These are phyloP conservation scores for Ophiodon elongatus DNA, from an alignment of 2,113 vertebrate genomes.

Conservation along the genomic window DNA sequence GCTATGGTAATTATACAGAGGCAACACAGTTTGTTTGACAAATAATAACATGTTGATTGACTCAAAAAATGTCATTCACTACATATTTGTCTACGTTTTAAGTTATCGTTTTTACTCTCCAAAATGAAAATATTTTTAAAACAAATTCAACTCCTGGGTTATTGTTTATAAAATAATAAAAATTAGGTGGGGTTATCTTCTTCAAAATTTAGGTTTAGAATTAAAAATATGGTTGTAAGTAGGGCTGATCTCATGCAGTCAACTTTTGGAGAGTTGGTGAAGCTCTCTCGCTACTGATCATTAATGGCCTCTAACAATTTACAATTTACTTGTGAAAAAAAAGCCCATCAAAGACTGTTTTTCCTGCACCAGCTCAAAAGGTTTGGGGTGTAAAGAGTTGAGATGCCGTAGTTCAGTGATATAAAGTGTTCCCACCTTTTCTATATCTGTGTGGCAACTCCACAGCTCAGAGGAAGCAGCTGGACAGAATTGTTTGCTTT, in stretches of 20 bases:
- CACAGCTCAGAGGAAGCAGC: not conserved
- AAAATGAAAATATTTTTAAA: not conserved
- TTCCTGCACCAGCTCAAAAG: not conserved
- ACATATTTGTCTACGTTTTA: not conserved
- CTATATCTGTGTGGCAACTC: not conserved
- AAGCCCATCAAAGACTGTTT: not conserved
- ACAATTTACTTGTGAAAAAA: no score
- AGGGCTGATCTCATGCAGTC: not conserved
- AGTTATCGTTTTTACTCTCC: not conserved
- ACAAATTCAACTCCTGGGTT: not conserved
- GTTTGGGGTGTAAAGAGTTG: not conserved
- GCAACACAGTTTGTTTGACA: constrained; percentile 11
- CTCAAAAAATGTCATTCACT: not conserved
- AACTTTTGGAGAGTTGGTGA: not conserved
- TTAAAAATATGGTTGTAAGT: not conserved
- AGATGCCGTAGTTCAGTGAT: not conserved
- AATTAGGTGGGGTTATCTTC: not conserved
- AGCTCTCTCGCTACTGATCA: not conserved
- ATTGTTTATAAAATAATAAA: not conserved
- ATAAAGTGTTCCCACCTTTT: not conserved
- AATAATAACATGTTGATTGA: not conserved
- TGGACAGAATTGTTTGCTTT: not conserved
- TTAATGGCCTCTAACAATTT: not conserved
- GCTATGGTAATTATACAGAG: constrained; percentile 10
- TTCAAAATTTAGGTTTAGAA: not conserved